These are phyloP conservation scores for Anticlea derivata DNA, from an alignment of 2,888 invertebrate genomes.

Conservation along the genomic window DNA sequence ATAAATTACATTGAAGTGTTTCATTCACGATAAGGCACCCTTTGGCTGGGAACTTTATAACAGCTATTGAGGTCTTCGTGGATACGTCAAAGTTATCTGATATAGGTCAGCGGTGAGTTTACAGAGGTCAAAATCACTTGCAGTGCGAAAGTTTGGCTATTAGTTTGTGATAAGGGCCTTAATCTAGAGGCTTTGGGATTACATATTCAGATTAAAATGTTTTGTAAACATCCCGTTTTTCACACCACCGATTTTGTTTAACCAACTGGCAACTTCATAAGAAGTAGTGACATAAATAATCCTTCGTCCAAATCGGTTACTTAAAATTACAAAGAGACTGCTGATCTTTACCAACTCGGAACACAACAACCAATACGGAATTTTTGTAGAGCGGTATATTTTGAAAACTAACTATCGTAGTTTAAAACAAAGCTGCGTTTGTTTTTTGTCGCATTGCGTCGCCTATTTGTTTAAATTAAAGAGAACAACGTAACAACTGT, in stretches of 20 bases:
- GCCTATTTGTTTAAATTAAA: slow-evolving; percentile 36
- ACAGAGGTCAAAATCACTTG: slow-evolving; percentile 69
- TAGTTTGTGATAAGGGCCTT: slow-evolving; percentile 60
- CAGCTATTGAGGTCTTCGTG: slow-evolving; percentile 54
- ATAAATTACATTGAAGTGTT: slow-evolving; percentile 77
- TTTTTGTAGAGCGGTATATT: too few species aligned
- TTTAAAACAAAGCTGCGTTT: not conserved
- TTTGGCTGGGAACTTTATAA: slow-evolving; percentile 55
- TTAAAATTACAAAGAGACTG: too few species aligned
- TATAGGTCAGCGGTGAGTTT: slow-evolving; percentile 64
- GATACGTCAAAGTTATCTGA: slow-evolving; percentile 75
- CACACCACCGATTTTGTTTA: too few species aligned
- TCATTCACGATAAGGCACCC: slow-evolving; percentile 71
- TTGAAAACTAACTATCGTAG: not conserved
- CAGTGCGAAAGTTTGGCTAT: slow-evolving; percentile 58
- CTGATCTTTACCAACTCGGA: too few species aligned
- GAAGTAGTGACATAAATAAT: too few species aligned
- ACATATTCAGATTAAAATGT: not conserved
- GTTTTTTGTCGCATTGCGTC: slow-evolving; percentile 29
- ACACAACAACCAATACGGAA: too few species aligned
- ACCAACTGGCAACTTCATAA: too few species aligned
- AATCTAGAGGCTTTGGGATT: not conserved
- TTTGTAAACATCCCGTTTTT: too few species aligned
- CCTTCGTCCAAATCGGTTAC: too few species aligned
- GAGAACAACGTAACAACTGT: slow-evolving; percentile 44